Conservation (phyloP, 2,113 vertebrate species). For the Leptocoma aspasia region DNA sequence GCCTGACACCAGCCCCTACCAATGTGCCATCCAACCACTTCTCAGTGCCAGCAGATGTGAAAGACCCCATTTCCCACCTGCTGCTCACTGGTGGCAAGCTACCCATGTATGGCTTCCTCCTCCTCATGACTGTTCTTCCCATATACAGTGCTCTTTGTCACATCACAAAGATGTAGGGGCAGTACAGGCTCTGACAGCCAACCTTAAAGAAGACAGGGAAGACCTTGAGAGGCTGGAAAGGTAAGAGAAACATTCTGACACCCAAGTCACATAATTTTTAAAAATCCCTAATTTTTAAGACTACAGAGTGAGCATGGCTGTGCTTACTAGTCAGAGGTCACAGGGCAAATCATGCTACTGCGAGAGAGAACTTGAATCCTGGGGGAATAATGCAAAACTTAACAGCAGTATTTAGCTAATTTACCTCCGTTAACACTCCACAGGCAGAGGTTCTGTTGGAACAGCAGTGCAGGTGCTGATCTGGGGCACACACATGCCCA, state of each 20-base stretch:
- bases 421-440: neutral
- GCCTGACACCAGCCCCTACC: neutral
- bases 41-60: neutral
- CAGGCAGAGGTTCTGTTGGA: neutral
- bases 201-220: neutral
- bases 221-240: neutral
- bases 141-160: neutral
- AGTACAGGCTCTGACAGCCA: neutral
- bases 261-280: neutral
- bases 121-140: neutral
- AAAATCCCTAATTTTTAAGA: neutral
- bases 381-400: neutral
- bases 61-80: neutral
- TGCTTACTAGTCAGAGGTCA: neutral
- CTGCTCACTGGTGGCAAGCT: neutral
- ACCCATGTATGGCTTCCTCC: neutral
- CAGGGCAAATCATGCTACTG: neutral
- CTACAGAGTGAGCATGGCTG: neutral
- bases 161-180: neutral
- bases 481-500: rapidly evolving
- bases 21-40: neutral
- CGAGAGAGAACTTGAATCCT: neutral
- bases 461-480: neutral
- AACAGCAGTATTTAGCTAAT: neutral
- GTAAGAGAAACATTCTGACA: neutral